Conservation (phyloP, 2,888 invertebrate species). For the Drosophila stalkeri region DNA sequence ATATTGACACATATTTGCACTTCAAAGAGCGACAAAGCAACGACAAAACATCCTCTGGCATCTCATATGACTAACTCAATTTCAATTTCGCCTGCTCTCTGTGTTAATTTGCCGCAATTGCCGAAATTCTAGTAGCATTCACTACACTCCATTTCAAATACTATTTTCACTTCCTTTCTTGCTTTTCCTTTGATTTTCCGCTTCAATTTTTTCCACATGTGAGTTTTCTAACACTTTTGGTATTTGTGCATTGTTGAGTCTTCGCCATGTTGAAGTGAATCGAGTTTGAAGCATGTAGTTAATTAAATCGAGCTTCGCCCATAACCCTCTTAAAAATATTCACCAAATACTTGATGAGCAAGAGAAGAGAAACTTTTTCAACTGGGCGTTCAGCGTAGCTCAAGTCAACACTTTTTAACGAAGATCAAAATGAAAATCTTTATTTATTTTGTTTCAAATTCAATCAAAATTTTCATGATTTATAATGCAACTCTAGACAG, state of each 20-base stretch:
- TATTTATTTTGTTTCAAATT: no score
- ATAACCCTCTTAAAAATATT: background rate
- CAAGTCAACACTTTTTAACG: no score
- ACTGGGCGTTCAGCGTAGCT: no score
- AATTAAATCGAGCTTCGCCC: slow-evolving; percentile 27
- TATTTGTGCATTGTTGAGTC: slow-evolving; percentile 23
- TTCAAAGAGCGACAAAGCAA: slow-evolving; percentile 25
- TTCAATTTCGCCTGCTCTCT: slow-evolving; percentile 8
- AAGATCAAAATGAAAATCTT: no score
- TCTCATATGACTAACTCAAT: slow-evolving; percentile 5
- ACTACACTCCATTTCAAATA: slow-evolving; percentile 25
- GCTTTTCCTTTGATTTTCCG: background rate
- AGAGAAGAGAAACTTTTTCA: background rate
- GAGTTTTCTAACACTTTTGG: slow-evolving; percentile 4
- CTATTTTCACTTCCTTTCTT: background rate
- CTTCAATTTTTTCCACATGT: slow-evolving; percentile 10
- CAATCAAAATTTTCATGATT: no score
- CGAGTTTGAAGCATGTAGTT: slow-evolving; percentile 27
- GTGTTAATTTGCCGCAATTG: slow-evolving; percentile 46
- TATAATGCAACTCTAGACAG: no score
- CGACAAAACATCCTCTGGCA: background rate
- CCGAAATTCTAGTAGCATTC: slow-evolving; percentile 12
- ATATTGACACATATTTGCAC: slow-evolving; percentile 38
- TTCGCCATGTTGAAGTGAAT: slow-evolving; percentile 9
- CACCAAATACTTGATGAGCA: background rate